These are phyloP conservation scores for Nymphalis c-album DNA, from an alignment of 2,888 invertebrate species.

Conservation along the genomic window DNA sequence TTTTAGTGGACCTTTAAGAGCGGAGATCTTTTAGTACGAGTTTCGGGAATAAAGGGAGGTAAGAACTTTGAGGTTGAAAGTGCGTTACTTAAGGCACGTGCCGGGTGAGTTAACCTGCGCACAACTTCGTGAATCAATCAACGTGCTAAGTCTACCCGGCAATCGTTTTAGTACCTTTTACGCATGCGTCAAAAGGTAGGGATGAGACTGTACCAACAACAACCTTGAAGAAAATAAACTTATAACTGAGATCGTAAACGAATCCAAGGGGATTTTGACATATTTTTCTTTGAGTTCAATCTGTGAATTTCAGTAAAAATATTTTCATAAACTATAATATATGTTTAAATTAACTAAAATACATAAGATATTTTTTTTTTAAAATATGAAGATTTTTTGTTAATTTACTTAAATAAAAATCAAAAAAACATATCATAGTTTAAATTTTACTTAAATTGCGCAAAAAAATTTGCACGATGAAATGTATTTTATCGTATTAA, in stretches of 20 bases:
- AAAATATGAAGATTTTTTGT: background rate
- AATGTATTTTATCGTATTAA: conserved; percentile 27
- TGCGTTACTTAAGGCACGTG: conserved; percentile 62
- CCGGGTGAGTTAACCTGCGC: conserved; percentile 68
- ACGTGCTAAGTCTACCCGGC: conserved; percentile 69
- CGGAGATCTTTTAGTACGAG: conserved; percentile 35
- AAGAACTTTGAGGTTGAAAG: conserved; percentile 53
- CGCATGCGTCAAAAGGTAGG: conserved; percentile 69
- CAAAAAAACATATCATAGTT: background rate
- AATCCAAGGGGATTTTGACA: background rate
- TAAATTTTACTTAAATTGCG: background rate
- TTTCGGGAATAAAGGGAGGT: conserved; percentile 37
- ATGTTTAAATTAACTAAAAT: background rate
- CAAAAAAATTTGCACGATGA: background rate
- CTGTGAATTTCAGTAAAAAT: too few relatives aligned
- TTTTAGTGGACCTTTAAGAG: conserved; percentile 43
- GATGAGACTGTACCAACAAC: conserved; percentile 46
- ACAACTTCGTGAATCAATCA: conserved; percentile 79
- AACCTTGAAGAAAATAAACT: conserved; percentile 13
- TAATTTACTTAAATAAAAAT: background rate
- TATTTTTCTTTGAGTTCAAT: background rate
- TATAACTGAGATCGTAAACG: background rate
- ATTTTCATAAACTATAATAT: background rate
- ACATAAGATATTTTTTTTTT: background rate
- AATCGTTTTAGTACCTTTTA: conserved; percentile 52